Base-by-base conservation (phyloP, 2,888 invertebrate species). In the Pocota personata region DNA sequence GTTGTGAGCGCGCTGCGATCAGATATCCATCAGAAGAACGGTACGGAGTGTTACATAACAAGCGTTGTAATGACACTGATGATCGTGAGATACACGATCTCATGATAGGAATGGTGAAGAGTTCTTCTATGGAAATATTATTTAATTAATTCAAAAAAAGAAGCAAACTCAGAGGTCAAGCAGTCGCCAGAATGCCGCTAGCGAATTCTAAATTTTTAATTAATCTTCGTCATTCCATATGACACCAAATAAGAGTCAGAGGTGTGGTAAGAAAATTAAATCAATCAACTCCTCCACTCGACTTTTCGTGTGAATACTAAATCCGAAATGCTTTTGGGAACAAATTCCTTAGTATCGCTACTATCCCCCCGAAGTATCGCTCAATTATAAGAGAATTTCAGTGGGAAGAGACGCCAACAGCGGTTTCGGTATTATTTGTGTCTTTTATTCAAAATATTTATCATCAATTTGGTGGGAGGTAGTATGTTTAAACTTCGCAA, bases 31-130 rank as follows among this genome's bases (percentile, higher is more conserved):
- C 82, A 72, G 55, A 16, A 0, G 40, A 77, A 82, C 71, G 50
- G 82, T 55, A 78, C 60, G 21, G 62, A 83, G 83, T 79, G 79
- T 83, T 78, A 79, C 79, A 73, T 79, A 83, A 83, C 72, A 78
- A 83, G 60, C 83, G 55, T 79, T 40, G 71, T 72, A 82, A 60
- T 72, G 83, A 83, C 83, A 83, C 73, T 48, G 62, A 55, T 67
- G 83, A 57, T 67, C 24, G 78, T 30, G 16, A 58, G 78, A 83
- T 78, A 83, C 83, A 73, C 58, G 77, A 78, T 78, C 71, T 43
- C 43, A 19, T 35, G 66, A 77, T 72, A 60, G 43, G 37, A 32
- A 30, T 30, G 16, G 10, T 14, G 24, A 8, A 14, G 50, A 19
- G 1, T 50, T 48, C 4, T 35, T 19, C 32, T 10, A 46, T 32